Base-by-base conservation (phyloP, 2,888 invertebrate genomes). In the Drosophila mettleri region DNA sequence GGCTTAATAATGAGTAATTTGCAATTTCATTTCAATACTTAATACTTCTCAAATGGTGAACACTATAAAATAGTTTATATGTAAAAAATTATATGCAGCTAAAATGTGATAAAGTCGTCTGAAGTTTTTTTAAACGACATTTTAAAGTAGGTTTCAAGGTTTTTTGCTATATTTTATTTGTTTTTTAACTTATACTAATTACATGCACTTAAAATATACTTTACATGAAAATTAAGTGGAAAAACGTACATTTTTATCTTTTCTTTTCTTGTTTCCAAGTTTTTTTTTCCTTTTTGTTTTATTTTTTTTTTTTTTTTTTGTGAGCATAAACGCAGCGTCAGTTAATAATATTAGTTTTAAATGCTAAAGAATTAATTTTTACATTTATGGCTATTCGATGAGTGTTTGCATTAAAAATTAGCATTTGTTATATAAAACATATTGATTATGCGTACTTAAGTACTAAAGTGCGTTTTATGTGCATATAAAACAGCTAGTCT, bases 111-210 rank as follows among this genome's bases (percentile, higher is more conserved):
- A n/a, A n/a, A 24, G 34, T 51, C 34, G 7, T 0, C 36, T 16
- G 3, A 7, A 33, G 5, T 24, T 24, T 12, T 9, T 12, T 34
- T 0, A 16, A 22, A 12, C 55, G 66, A 60, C 68, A 39, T 65
- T 72, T 60, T 39, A 51, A 46, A 48, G 76, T 69, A 59, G 27
- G 22, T 67, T 65, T 54, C 22, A 46, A 43, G 77, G 46, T 18
- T 20, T 36, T 49, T 31, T 55, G 27, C 49, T 53, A 38, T 46
- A 49, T 54, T 48, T 33, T 43, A 27, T 52, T 1, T 60, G n/a
- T 38, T 54, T 58, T 49, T 53, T 68, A 65, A 57, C 67, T 78
- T 71, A 34, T 36, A 66, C 68, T 85, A 85, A 76, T 78, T 73
- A 70, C 73, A 69, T 81, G 68, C 65, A 81, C 58, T 69, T 49